Base-by-base conservation (phyloP, 2,113 vertebrate species). In the Spea multiplicata region DNA sequence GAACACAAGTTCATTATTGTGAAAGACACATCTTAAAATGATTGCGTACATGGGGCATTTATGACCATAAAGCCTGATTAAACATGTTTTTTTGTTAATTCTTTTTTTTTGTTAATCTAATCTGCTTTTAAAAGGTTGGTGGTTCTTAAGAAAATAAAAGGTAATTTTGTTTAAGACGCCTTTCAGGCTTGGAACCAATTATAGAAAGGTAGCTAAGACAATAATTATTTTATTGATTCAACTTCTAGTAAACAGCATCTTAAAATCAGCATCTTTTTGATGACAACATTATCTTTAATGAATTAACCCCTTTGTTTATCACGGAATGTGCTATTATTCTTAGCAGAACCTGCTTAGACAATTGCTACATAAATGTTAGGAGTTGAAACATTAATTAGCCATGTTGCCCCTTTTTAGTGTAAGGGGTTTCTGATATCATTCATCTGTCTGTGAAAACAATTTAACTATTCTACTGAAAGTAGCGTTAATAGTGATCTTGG, bases 211-310 rank as follows among this genome's bases (percentile, higher is more conserved):
- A 75, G 50, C 14, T n/a, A 64, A 68, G 72, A 67, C 47, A 73
- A 55, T 73, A 49, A 78, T 75, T 75, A 76, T 76, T 71, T 75
- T 70, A 73, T 64, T 73, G 73, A 80, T 64, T 72, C 10, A 12
- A 14, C 6, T 5, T 45, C 44, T 55, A 9, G 61, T 46, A 76
- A 80, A 65, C 45, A 17, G 71, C 52, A 52, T 73, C 44, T 68
- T 9, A 44, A 52, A 2, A 48, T 13, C 44, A 73, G 52, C 44
- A 74, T 78, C 61, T 76, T 5, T 8, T 55, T 44, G 49, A 71
- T 77, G 5, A 44, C 16, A 71, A 7, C 61, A n/a, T 72, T 61
- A 45, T 67, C 14, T 75, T 50, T 48, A 64, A 50, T 30, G 45
- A 44, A 68, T 76, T 76, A 76, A 76, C 74, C 66, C 30, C 55